These are phyloP conservation scores for Psilopsiagon aymara DNA, from an alignment of 2,113 vertebrate genomes.

Conservation along the genomic window DNA sequence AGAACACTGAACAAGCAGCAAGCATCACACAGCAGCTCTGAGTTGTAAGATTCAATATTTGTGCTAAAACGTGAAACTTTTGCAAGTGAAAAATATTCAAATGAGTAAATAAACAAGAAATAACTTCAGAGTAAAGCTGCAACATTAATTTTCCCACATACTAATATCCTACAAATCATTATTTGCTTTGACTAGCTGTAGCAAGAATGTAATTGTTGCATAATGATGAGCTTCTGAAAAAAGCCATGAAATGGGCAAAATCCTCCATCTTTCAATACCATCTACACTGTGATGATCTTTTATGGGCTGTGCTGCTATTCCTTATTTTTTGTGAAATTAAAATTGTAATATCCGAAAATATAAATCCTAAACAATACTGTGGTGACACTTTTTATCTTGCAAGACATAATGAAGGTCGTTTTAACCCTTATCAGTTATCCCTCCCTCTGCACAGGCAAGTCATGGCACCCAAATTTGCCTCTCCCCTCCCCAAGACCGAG, in stretches of 20 bases:
- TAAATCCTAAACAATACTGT: background rate
- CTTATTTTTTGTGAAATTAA: background rate
- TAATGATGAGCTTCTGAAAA: conserved; percentile 1
- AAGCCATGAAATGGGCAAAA: background rate
- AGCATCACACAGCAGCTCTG: background rate
- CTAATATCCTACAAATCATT: background rate
- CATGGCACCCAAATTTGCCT: too few species aligned
- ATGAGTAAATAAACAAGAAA: background rate
- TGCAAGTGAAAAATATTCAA: background rate
- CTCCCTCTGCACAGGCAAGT: background rate
- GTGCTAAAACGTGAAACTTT: background rate
- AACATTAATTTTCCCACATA: background rate
- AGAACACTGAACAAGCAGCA: background rate
- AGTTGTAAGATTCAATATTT: background rate
- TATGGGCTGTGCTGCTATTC: background rate
- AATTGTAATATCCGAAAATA: background rate
- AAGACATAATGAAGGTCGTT: fast-evolving
- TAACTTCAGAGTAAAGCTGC: background rate
- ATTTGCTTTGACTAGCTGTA: background rate
- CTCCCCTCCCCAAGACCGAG: background rate
- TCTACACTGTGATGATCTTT: background rate
- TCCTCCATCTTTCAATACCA: background rate
- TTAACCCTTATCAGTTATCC: background rate
- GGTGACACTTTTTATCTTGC: background rate
- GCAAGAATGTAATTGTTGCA: background rate